Percentiles rank a stretch among this genome's conserved stretches.
Conservation (phyloP, 2,113 vertebrate genomes). For the Amphiprion percula region DNA sequence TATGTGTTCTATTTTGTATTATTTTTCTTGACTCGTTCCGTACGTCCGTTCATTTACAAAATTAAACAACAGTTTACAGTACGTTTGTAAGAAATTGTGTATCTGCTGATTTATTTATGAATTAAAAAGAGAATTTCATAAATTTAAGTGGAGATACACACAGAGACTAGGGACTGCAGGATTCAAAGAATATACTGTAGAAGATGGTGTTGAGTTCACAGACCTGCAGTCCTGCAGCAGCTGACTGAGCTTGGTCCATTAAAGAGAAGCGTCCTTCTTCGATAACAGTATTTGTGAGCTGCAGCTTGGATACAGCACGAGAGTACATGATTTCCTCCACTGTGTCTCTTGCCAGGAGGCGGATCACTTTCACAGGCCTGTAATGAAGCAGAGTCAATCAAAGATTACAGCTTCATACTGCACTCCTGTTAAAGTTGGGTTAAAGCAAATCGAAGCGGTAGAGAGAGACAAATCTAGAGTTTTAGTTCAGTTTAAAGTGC, state of each 20-base stretch:
- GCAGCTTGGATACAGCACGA: slow-evolving; percentile 89
- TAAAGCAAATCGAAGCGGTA: too few species aligned
- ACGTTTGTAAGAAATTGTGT: too few species aligned
- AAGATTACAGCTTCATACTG: neutral
- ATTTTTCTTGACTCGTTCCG: too few species aligned
- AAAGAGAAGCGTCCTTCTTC: slow-evolving; percentile 92
- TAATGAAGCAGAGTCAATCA: neutral
- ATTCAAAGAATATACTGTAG: neutral
- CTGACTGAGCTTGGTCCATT: slow-evolving; percentile 80
- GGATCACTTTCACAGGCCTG: slow-evolving; percentile 94
- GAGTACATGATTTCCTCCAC: slow-evolving; percentile 93
- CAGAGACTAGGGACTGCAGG: neutral
- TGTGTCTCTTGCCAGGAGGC: slow-evolving; percentile 91
- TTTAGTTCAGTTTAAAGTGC: too few species aligned
- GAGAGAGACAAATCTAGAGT: too few species aligned
- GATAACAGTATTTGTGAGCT: slow-evolving; percentile 87
- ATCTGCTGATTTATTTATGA: too few species aligned
- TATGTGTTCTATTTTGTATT: too few species aligned
- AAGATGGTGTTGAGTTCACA: neutral
- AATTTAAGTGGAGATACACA: neutral
- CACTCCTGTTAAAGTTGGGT: neutral
- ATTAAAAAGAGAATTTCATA: too few species aligned
- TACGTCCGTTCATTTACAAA: too few species aligned
- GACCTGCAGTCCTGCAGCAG: slow-evolving; percentile 86
- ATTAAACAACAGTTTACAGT: too few species aligned